phyloP scores from a whole-genome alignment of 1,140 invertebrate genomes.

The Brachionus paranguensis region DNA sequence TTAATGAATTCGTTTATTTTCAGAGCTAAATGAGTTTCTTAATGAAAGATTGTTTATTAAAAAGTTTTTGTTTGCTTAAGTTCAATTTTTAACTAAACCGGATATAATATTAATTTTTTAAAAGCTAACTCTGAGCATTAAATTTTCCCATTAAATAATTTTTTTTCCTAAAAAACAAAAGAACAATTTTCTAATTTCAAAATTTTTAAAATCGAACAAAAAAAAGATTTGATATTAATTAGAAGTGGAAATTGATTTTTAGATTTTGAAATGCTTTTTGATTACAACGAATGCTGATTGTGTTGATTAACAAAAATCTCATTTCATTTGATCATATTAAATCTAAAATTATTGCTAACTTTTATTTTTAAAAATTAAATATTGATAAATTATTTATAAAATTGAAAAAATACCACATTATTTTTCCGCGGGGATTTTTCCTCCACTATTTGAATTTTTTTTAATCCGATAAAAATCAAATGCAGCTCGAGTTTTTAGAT shows the following conservation, averaged over 20 bases:
- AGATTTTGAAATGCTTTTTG: too few species aligned
- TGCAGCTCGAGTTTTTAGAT: not conserved
- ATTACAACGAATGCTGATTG: too few species aligned
- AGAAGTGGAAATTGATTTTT: too few species aligned
- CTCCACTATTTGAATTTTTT: not conserved
- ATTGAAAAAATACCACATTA: too few species aligned
- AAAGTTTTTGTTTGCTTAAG: not conserved
- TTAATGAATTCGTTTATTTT: not conserved
- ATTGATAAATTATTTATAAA: too few species aligned
- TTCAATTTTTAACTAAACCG: not conserved
- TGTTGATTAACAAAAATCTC: too few species aligned
- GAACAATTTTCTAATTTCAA: not conserved
- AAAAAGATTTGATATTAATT: too few species aligned
- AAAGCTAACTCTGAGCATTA: not conserved
- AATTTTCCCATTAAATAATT: not conserved
- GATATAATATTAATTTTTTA: not conserved
- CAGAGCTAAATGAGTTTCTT: not conserved
- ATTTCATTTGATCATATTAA: too few species aligned
- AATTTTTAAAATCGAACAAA: too few species aligned
- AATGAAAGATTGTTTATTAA: not conserved
- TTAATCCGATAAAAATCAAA: not conserved
- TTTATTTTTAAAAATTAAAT: too few species aligned
- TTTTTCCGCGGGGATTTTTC: too few species aligned
- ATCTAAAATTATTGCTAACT: too few species aligned
- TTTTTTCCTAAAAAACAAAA: not conserved